These are phyloP conservation scores for Caenorhabditis sp. DNA, from an alignment of 2,888 invertebrate genomes.

Conservation along the genomic window DNA sequence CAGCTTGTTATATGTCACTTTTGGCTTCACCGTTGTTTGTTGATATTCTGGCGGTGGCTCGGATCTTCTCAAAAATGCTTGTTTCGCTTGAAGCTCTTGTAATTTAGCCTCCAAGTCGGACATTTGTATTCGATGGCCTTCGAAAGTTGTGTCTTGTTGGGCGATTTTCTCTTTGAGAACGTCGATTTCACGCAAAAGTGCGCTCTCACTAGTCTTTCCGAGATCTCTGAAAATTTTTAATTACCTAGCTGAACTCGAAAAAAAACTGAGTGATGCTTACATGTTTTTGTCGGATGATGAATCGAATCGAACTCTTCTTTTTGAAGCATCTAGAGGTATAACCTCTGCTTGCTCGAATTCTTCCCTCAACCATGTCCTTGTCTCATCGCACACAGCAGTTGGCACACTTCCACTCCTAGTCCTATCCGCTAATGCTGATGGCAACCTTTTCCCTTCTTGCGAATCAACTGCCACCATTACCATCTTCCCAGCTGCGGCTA, in stretches of 20 bases:
- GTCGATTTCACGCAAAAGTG: conserved; percentile 57
- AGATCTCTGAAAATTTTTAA: conserved; percentile 4
- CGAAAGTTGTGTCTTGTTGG: conserved; percentile 60
- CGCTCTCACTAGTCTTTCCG: neutral
- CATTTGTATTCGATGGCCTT: conserved; percentile 65
- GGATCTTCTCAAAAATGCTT: conserved; percentile 39
- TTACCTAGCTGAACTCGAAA: conserved; percentile 5
- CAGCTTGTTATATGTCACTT: conserved; percentile 42
- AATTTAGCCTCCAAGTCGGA: conserved; percentile 44
- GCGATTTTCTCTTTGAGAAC: conserved; percentile 52
- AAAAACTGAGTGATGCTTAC: neutral
- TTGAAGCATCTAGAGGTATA: conserved; percentile 47
- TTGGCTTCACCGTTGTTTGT: conserved; percentile 11
- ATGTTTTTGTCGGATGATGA: conserved; percentile 12
- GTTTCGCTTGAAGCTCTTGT: conserved; percentile 50
- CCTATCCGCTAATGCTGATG: conserved; percentile 28
- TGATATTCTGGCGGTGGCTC: conserved; percentile 48
- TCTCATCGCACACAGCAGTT: conserved; percentile 31
- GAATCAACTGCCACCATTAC: conserved; percentile 54
- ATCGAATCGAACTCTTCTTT: conserved; percentile 27
- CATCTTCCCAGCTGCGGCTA: conserved; percentile 44
- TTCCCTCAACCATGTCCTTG: conserved; percentile 49
- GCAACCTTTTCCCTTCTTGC: conserved; percentile 35
- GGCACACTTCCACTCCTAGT: conserved; percentile 36
- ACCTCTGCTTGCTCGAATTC: conserved; percentile 52